Evolutionary conservation across 1,140 invertebrate genomes (phyloP), one percentile per base, ranked within the genome.

Genomic region (Drosophila elegans): DNA sequence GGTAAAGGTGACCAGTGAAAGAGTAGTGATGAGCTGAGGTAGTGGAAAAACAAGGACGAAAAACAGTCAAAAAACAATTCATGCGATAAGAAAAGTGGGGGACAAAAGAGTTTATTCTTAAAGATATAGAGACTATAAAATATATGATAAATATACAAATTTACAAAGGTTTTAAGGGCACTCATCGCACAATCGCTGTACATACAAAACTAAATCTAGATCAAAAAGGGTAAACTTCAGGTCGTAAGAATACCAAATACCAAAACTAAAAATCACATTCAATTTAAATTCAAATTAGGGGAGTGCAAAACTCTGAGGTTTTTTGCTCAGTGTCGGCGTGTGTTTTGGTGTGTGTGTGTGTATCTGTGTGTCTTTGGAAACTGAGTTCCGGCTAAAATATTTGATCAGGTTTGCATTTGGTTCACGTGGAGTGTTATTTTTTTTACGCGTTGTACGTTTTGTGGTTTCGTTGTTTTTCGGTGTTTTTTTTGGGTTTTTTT

Each of bases 1-100:
- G 66, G 16, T 62, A 60, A 42, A 69, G 39, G 36, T 48, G 42
- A 48, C 25, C 16, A 71, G 67, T 69, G 64, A 49, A 3, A n/a
- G 34, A 55, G 32, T 34, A 13, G 46, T 16, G 11, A 38, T 66
- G 62, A n/a, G 25, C 45, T 53, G 66, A 46, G 48, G 32, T 52
- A 41, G 34, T 29, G 16, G 21, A 48, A 34, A 57, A 25, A 56
- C 10, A 69, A 56, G 11, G 29, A 71, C 64, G 29, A 68, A 53
- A 68, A 56, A 57, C 64, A 71, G 67, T 71, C 67, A 71, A 71
- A 71, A 71, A 57, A 71, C 67, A 71, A 71, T 55, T 48, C 67
- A 71, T 71, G 67, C 67, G 51, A 71, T 51, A 56, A 71, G 7
- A 69, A 68, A 71, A 69, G 56, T 6, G 55, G 80, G 82, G 80